Conservation (phyloP, 2,888 invertebrate genomes). For the Phymatocera aterrima region DNA sequence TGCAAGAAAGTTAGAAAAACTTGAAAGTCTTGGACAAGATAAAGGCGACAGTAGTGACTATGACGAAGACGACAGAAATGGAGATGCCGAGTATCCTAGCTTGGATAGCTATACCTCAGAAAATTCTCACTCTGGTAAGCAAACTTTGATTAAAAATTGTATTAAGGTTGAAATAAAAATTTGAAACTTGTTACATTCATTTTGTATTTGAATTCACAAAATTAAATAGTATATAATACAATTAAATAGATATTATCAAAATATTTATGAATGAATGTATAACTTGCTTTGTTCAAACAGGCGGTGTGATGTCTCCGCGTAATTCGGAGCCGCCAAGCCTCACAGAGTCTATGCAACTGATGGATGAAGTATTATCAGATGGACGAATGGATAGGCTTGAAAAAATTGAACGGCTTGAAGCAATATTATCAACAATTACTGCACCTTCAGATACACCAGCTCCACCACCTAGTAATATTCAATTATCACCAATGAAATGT, state of each 20-base stretch:
- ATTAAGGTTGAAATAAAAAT: not conserved
- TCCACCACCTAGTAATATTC: constrained; percentile 75
- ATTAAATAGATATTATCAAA: constrained; percentile 33
- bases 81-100: constrained; percentile 82
- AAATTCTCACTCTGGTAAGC: constrained; percentile 77
- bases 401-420: constrained; percentile 91
- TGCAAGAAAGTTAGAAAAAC: constrained; percentile 92
- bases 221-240: too few species aligned
- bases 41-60: constrained; percentile 84
- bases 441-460: constrained; percentile 78
- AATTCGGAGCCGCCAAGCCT: constrained; percentile 88
- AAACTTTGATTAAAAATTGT: not conserved
- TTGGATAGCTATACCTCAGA: constrained; percentile 89
- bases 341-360: constrained; percentile 93
- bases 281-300: constrained; percentile 52
- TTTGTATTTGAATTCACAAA: too few species aligned
- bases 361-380: constrained; percentile 90
- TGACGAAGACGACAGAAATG: constrained; percentile 81
- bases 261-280: constrained; percentile 31
- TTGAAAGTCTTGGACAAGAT: constrained; percentile 88
- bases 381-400: constrained; percentile 89
- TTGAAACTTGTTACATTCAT: not conserved
- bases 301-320: constrained; percentile 83
- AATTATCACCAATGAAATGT: constrained; percentile 76
- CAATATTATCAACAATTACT: constrained; percentile 88